Percentiles rank a stretch among this genome's conserved stretches.
phyloP scores from a whole-genome alignment of 30 jellyfish, hydroid and myxozoan species.

The Aurelia sp. region DNA sequence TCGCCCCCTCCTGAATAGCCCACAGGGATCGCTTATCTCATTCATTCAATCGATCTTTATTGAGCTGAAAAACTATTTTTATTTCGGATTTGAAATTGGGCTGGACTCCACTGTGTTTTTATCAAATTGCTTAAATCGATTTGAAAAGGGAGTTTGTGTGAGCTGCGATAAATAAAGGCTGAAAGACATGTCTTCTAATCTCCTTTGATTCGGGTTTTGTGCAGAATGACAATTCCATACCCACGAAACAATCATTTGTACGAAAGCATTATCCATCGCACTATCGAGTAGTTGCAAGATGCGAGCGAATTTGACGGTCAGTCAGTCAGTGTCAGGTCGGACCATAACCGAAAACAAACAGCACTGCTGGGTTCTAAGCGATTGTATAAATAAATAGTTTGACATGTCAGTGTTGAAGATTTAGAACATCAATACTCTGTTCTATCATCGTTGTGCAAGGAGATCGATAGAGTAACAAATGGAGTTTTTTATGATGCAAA shows the following conservation, averaged over 20 bases:
- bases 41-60: not conserved
- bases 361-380: too few relatives aligned
- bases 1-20: not conserved
- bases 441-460: too few relatives aligned
- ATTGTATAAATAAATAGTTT: too few relatives aligned
- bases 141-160: conserved; percentile 50
- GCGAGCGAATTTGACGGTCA: conserved; percentile 13
- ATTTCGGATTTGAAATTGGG: conserved; percentile 32
- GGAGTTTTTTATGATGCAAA: too few relatives aligned
- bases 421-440: too few relatives aligned
- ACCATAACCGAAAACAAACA: too few relatives aligned
- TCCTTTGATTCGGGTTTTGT: conserved; percentile 29
- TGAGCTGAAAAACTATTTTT: conserved; percentile 27
- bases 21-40: conserved; percentile 52
- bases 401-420: too few relatives aligned
- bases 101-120: conserved; percentile 75
- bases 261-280: conserved; percentile 8
- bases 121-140: conserved; percentile 24
- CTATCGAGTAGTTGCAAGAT: conserved; percentile 28
- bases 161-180: conserved; percentile 13
- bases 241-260: conserved; percentile 27
- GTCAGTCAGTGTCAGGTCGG: too few relatives aligned
- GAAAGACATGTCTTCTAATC: conserved; percentile 49
- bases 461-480: too few relatives aligned
- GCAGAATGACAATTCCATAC: conserved; percentile 17